Conservation (phyloP, 2,888 invertebrate species). For the Exephanes ischioxanthus region DNA sequence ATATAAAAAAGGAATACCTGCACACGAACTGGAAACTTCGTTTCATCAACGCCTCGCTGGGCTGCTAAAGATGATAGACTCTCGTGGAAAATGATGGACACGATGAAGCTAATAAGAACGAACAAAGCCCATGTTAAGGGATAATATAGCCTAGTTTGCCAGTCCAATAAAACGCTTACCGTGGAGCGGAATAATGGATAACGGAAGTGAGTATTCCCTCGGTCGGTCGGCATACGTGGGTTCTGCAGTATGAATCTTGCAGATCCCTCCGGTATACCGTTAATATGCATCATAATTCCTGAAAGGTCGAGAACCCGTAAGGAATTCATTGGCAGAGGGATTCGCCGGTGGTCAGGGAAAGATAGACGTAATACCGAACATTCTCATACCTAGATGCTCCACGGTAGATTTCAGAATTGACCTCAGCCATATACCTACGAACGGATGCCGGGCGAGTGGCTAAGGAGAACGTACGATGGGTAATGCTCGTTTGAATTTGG, state of each 20-base stretch:
- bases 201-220: not conserved
- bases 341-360: slow-evolving; percentile 24
- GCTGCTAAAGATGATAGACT: not conserved
- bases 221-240: not conserved
- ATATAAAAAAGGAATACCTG: no score
- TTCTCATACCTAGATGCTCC: slow-evolving; percentile 1
- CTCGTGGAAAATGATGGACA: not conserved
- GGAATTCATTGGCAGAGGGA: slow-evolving; percentile 7
- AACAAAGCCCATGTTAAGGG: not conserved
- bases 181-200: slow-evolving; percentile 12
- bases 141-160: slow-evolving; percentile 13
- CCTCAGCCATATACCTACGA: not conserved
- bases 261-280: slow-evolving; percentile 5
- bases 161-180: slow-evolving; percentile 17
- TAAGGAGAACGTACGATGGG: slow-evolving; percentile 5
- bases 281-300: slow-evolving; percentile 39
- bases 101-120: not conserved
- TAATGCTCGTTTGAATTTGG: slow-evolving; percentile 1
- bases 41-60: no score
- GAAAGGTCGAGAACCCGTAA: not conserved
- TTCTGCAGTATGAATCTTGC: not conserved
- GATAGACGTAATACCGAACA: slow-evolving; percentile 19
- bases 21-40: no score
- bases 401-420: slow-evolving; percentile 2
- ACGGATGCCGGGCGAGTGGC: not conserved